phyloP scores from a whole-genome alignment of 35 echinoderm and acorn worm genomes.

The Chiridota heheva region DNA sequence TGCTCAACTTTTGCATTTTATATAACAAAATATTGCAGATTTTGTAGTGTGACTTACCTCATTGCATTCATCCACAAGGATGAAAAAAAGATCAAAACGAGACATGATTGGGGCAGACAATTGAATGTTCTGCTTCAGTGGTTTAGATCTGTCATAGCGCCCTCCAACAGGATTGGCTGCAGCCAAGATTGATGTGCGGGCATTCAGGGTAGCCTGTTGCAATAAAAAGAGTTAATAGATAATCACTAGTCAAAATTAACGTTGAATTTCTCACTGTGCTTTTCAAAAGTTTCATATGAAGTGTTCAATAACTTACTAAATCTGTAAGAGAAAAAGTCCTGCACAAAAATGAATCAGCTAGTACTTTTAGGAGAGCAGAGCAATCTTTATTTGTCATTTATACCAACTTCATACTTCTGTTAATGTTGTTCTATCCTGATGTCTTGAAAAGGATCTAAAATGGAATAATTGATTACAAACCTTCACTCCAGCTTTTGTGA shows the following conservation, averaged over 20 bases:
- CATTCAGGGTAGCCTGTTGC: slow-evolving; percentile 91
- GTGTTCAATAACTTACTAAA: not conserved
- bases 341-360: not conserved
- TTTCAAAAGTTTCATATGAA: no score
- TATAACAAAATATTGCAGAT: not conserved
- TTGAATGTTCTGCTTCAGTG: slow-evolving; percentile 96
- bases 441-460: no score
- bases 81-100: slow-evolving; percentile 97
- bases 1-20: not conserved
- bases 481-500: slow-evolving; percentile 98
- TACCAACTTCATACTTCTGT: no score
- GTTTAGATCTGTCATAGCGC: slow-evolving; percentile 85
- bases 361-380: not conserved
- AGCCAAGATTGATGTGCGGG: slow-evolving; percentile 94
- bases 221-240: not conserved
- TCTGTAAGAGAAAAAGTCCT: not conserved
- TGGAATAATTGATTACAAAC: slow-evolving; percentile 17
- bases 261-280: not conserved
- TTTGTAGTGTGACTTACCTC: slow-evolving; percentile 60
- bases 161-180: slow-evolving; percentile 97
- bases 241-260: not conserved
- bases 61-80: slow-evolving; percentile 97
- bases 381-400: no score
- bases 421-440: no score
- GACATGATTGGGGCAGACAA: slow-evolving; percentile 98